phyloP scores from a whole-genome alignment of 2,888 invertebrate genomes.

The Leucophenga maculata region DNA sequence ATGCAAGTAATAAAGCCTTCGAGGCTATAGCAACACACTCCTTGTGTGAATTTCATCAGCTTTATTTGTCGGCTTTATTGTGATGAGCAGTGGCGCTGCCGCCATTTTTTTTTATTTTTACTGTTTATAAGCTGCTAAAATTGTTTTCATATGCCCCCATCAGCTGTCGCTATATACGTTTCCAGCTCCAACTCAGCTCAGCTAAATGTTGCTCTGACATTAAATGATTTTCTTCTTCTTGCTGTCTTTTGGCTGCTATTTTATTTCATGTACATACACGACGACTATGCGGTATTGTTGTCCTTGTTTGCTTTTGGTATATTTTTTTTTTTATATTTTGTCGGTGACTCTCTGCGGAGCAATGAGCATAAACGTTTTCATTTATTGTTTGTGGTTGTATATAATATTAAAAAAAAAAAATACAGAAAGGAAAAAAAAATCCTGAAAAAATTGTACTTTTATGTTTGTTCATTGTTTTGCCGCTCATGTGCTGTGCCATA shows the following conservation, averaged over 20 bases:
- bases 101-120: conserved; percentile 62
- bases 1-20: conserved; percentile 11
- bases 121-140: conserved; percentile 62
- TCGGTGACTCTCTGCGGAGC: conserved; percentile 17
- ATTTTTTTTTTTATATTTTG: not conserved
- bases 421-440: too few relatives aligned
- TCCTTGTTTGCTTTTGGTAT: conserved; percentile 10
- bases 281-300: conserved; percentile 13
- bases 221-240: conserved; percentile 25
- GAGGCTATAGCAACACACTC: not conserved
- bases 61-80: conserved; percentile 19
- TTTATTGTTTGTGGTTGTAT: conserved; percentile 23
- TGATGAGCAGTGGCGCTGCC: conserved; percentile 32
- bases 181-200: conserved; percentile 30
- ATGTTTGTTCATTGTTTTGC: too few relatives aligned
- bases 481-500: too few relatives aligned
- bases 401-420: conserved; percentile 19
- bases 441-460: too few relatives aligned
- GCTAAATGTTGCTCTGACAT: conserved; percentile 37
- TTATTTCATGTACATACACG: conserved; percentile 10
- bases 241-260: not conserved
- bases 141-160: conserved; percentile 45
- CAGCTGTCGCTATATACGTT: conserved; percentile 32
- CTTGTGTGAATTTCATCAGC: not conserved
- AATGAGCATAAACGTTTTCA: conserved; percentile 26